phyloP scores from a whole-genome alignment of 2,888 invertebrate genomes.

The Plagiodera versicolora region DNA sequence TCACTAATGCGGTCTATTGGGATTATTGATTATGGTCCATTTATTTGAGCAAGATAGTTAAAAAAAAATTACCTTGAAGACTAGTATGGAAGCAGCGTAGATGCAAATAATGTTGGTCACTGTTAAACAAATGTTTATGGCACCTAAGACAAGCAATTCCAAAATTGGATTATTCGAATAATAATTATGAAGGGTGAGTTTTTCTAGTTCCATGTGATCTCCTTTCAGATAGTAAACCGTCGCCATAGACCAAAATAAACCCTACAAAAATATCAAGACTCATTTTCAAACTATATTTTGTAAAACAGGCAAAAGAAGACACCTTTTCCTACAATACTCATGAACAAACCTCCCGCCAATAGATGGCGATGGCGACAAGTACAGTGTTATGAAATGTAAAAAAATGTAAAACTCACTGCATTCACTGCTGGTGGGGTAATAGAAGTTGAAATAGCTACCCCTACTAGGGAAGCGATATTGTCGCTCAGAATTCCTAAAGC shows the following conservation, averaged over 20 bases:
- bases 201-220: conserved; percentile 51
- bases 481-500: conserved; percentile 78
- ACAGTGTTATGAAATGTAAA: too few relatives aligned
- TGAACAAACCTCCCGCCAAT: too few relatives aligned
- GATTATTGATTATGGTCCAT: too few relatives aligned
- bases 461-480: conserved; percentile 76
- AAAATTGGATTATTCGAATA: conserved; percentile 64
- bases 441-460: conserved; percentile 81
- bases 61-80: conserved; percentile 66
- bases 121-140: conserved; percentile 71
- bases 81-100: conserved; percentile 68
- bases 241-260: conserved; percentile 67
- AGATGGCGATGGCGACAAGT: too few relatives aligned
- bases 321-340: too few relatives aligned
- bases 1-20: too few relatives aligned
- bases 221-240: conserved; percentile 59
- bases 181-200: conserved; percentile 54
- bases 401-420: too few relatives aligned
- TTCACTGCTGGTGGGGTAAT: conserved; percentile 80
- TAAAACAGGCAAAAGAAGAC: too few relatives aligned
- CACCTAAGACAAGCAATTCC: conserved; percentile 67
- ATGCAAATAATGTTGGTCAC: conserved; percentile 75
- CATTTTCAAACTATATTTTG: too few relatives aligned
- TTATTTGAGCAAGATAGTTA: too few relatives aligned
- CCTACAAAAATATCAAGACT: too few relatives aligned